Evolutionary conservation across 2,113 vertebrate species (phyloP), one percentile per base, ranked within the genome.

Genomic region (Puma concolor): DNA sequence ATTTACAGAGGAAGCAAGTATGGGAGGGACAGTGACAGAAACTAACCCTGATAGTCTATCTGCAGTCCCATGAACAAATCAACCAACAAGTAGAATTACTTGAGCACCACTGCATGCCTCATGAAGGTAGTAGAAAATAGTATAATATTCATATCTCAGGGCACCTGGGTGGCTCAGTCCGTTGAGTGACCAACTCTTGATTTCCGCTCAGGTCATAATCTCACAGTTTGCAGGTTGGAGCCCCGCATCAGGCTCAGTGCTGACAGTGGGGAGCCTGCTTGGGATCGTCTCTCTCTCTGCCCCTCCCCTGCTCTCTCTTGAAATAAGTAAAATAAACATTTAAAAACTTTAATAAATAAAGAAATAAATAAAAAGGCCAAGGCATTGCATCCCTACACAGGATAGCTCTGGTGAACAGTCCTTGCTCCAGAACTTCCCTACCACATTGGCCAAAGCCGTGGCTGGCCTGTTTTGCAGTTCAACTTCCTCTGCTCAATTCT

Each of bases 41-140:
- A 94, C 44, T 50, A 60, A 87, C 31, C 48, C 76, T 41, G 29
- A 74, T 52, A 64, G 31, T 88, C 52, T 36, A 25, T 83, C 44
- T 52, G 36, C 23, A 77, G 83, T 88, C 29, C 83, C 92, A 54
- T 60, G 54, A 92, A 69, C 12, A 94, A 31, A 89, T 17, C 27
- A 5, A 86, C 54, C 95, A 74, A 57, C 66, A 93, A 66, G 67
- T 33, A 82, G 27, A 96, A 95, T 80, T 76, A 44, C 44, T 66
- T 79, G 41, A 82, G 36, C 67, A n/a, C 50, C 54, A 91, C 86
- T 31, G 12, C 27, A 17, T 60, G 21, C 31, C 50, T 82, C 52
- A 50, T 1, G 14, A 63, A 88, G 74, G 5, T 17, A 72, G n/a
- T 21, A 94, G n/a, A 87, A 96, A 17, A n/a, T 10, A 60, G 4